phyloP scores from a whole-genome alignment of 2,113 vertebrate species.

The Herpetotheres cachinnans region DNA sequence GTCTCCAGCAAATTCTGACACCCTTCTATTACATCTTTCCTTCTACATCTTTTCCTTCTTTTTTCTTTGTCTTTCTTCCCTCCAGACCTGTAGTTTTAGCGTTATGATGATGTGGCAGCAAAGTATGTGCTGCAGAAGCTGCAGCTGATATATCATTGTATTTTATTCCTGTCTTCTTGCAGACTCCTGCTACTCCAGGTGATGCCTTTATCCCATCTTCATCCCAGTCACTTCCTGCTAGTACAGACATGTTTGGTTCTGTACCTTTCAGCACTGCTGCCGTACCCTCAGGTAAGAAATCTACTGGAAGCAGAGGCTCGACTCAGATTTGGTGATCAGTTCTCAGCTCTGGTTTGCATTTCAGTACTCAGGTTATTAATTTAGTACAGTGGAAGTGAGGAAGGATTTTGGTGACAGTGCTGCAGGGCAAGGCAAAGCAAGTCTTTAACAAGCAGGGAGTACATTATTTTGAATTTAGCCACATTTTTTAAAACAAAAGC shows the following conservation, averaged over 20 bases:
- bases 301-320: accelerated
- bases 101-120: neutral
- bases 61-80: neutral
- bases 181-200: conserved; percentile 97
- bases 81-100: neutral
- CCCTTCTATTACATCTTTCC: neutral
- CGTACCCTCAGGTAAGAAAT: conserved; percentile 93
- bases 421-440: neutral
- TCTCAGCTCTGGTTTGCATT: neutral
- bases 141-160: neutral
- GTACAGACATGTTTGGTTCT: conserved; percentile 87
- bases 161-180: conserved; percentile 37
- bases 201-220: conserved; percentile 91
- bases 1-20: neutral
- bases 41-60: neutral
- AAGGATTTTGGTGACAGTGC: neutral
- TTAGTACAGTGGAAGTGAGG: neutral
- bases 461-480: neutral
- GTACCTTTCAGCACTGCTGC: conserved; percentile 91
- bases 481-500: neutral
- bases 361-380: neutral
- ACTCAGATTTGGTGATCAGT: neutral
- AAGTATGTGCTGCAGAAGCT: neutral
- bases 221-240: conserved; percentile 86
- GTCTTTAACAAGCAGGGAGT: neutral